phyloP scores from a whole-genome alignment of 2,888 invertebrate genomes.

The Drosophila parthenogenetica region DNA sequence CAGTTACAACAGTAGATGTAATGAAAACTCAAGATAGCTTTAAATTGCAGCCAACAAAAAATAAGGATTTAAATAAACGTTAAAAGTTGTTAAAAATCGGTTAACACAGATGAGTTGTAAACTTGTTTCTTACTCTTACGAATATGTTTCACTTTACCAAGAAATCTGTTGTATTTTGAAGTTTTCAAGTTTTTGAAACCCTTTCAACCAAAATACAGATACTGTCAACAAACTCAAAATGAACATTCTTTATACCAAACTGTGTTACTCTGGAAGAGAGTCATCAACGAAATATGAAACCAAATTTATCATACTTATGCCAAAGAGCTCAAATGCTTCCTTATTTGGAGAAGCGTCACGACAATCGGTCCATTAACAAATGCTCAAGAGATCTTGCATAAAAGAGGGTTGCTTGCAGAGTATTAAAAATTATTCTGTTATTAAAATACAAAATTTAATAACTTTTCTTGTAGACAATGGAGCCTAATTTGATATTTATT shows the following conservation, averaged over 20 bases:
- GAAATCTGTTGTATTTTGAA: not conserved
- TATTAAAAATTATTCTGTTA: not conserved
- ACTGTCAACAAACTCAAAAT: constrained; percentile 50
- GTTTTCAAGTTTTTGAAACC: constrained; percentile 1
- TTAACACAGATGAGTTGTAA: not conserved
- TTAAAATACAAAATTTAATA: too few relatives aligned
- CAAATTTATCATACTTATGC: constrained; percentile 55
- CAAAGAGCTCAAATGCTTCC: constrained; percentile 35
- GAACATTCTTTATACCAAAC: constrained; percentile 13
- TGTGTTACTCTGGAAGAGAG: constrained; percentile 16
- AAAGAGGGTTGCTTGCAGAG: constrained; percentile 20
- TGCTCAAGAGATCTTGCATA: not conserved
- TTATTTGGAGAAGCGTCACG: constrained; percentile 18
- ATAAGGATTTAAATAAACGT: too few relatives aligned
- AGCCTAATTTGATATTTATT: too few relatives aligned
- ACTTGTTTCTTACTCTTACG: too few relatives aligned
- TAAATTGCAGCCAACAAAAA: not conserved
- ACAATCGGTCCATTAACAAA: constrained; percentile 35
- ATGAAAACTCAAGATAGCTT: not conserved
- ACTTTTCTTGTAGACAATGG: too few relatives aligned
- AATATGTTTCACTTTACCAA: not conserved
- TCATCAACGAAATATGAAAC: constrained; percentile 29
- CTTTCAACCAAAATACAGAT: not conserved
- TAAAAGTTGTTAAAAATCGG: not conserved
- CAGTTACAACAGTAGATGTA: not conserved